Base-by-base conservation (phyloP, 2,797 vertebrate species). In the Hippoglossus hippoglossus region DNA sequence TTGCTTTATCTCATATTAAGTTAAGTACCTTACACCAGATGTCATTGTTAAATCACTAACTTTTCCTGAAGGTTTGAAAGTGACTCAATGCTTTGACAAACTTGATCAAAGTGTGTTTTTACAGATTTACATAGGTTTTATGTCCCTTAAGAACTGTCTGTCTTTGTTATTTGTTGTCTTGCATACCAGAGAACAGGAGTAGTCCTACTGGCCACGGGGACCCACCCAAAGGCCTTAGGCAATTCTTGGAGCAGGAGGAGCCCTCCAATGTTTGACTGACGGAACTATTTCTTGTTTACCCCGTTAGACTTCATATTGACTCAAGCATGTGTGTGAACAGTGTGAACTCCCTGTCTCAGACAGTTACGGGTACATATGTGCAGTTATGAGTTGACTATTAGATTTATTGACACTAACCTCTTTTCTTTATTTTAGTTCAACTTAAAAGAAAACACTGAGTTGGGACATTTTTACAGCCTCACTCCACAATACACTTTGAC, bases 231-330 rank as follows among this genome's bases (percentile, higher is more conserved):
- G 39, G 73, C 85, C 79, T 76, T 9, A 39, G 73, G 85, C 70
- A 70, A 61, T 57, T 77, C 50, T 71, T 72, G 12, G 26, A 63
- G 47, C 47, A 52, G 13, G 34, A 71, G 41, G 65, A 85, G 69
- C 77, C 70, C 39, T 73, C 18, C 18, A 16, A 19, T 60, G 68
- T 87, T 78, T 80, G 79, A 75, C 70, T 77, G 65, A 58, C 72
- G 21, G 7, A 82, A 71, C 58, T 34, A 64, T 84, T 88, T 87
- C 83, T 88, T 87, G 87, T 91, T 92, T 87, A 85, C 79, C 87
- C 77, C 63, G 69, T 87, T 90, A 75, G 71, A 81, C 86, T 88
- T 86, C 57, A 84, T 89, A 76, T 88, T 84, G 85, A 91, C 81
- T 84, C 41, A 64, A 69, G 74, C 73, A 41, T 47, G 39, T 69